Conservation (phyloP, 2,113 vertebrate genomes). For the Nycticebus coucang region DNA sequence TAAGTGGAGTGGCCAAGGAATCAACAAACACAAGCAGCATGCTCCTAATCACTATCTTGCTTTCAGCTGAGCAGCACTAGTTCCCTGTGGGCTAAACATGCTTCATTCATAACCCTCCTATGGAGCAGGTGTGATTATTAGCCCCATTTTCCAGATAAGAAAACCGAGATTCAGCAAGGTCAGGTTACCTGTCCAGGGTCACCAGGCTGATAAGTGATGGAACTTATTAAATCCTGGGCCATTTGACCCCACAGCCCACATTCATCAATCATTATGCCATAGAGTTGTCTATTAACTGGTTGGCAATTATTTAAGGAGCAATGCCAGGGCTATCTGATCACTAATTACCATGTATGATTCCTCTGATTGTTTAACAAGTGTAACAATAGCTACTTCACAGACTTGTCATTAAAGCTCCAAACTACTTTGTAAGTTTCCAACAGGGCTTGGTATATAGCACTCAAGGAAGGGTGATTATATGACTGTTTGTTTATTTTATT, state of each 20-base stretch:
- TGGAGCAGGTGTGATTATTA: neutral
- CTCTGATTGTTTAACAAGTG: neutral
- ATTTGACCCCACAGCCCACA: neutral
- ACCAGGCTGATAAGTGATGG: neutral
- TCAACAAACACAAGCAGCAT: neutral
- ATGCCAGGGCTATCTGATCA: neutral
- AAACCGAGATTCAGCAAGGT: neutral
- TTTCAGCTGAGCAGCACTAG: neutral
- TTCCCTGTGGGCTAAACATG: neutral
- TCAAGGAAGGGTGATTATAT: neutral
- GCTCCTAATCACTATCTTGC: neutral
- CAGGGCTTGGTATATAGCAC: neutral
- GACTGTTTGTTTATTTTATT: neutral
- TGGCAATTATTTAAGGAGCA: neutral
- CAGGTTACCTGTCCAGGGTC: neutral
- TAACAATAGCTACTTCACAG: neutral
- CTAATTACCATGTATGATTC: neutral
- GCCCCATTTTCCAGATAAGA: slow-evolving; percentile 13
- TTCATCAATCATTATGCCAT: neutral
- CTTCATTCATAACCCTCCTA: neutral
- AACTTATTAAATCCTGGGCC: neutral
- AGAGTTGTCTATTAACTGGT: neutral
- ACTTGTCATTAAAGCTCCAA: neutral
- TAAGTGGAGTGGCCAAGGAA: neutral
- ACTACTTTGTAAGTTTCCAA: neutral